These are phyloP conservation scores for Neosilurus hyrtlii DNA, from an alignment of 2,797 vertebrate species.

Conservation along the genomic window DNA sequence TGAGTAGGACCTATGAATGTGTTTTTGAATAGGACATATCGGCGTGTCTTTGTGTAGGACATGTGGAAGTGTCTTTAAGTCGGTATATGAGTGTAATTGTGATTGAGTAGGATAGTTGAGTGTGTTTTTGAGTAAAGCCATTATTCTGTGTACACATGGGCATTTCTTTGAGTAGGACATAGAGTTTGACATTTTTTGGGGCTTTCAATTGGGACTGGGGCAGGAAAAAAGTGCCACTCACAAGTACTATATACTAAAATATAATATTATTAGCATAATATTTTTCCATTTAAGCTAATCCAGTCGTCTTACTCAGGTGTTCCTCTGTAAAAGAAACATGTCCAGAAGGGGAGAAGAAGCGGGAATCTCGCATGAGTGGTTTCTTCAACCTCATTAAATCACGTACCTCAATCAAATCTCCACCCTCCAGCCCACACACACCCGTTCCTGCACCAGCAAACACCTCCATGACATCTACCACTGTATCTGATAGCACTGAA, in stretches of 20 bases:
- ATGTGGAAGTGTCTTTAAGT: too few relatives aligned
- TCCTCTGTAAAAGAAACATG: constrained; percentile 43
- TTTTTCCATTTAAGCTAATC: background rate
- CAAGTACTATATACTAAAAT: background rate
- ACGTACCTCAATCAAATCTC: constrained; percentile 70
- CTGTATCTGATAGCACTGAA: constrained; percentile 64
- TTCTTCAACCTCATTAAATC: constrained; percentile 92
- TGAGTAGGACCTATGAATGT: too few relatives aligned
- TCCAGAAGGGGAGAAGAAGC: constrained; percentile 77
- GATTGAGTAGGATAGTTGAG: too few relatives aligned
- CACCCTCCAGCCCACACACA: constrained; percentile 47
- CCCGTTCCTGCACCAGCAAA: constrained; percentile 10
- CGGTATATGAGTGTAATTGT: too few relatives aligned
- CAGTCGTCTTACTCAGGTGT: background rate
- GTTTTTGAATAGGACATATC: background rate
- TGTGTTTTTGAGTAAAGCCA: too few relatives aligned
- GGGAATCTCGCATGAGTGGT: constrained; percentile 86
- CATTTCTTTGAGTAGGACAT: too few relatives aligned
- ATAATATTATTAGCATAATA: background rate
- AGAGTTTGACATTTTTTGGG: too few relatives aligned
- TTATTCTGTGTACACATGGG: too few relatives aligned
- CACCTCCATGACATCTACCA: background rate
- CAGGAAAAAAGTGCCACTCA: too few relatives aligned
- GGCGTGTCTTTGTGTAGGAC: too few relatives aligned
- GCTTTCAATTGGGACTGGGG: too few relatives aligned